Evolutionary conservation across 2,113 vertebrate species (phyloP).

Genomic region (Oryzias javanicus): DNA sequence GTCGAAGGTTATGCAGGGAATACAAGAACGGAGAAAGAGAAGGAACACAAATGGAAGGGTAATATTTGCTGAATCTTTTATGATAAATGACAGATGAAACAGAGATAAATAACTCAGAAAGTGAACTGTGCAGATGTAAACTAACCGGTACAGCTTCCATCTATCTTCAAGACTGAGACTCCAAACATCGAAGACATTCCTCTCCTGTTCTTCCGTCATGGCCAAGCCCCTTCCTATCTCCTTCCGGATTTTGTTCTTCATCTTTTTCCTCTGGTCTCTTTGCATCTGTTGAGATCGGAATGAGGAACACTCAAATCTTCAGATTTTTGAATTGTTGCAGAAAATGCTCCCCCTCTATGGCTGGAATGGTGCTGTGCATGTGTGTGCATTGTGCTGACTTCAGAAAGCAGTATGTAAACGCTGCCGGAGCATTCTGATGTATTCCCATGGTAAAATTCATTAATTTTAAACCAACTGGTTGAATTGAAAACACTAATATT

Average conservation of each 20-base stretch:
- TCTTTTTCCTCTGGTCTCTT: conserved; percentile 78
- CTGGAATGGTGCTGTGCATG: not conserved
- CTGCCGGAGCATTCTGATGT: not conserved
- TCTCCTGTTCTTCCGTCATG: conserved; percentile 82
- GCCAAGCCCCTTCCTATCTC: conserved; percentile 77
- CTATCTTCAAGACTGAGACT: conserved; percentile 76
- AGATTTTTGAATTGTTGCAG: not conserved
- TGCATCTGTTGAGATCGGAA: conserved; percentile 71
- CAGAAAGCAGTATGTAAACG: too few species aligned
- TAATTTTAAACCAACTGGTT: not conserved
- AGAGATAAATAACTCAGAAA: not conserved
- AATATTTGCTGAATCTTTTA: not conserved
- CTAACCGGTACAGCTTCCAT: conserved; percentile 92
- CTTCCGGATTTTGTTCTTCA: conserved; percentile 73
- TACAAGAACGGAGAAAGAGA: not conserved
- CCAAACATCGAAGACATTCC: conserved; percentile 79
- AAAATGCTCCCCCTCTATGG: not conserved
- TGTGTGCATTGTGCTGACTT: not conserved
- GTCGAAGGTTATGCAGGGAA: conserved; percentile 14
- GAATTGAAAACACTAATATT: not conserved
- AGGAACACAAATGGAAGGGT: not conserved
- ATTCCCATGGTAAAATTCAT: not conserved
- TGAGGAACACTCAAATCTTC: not conserved
- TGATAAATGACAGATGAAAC: not conserved
- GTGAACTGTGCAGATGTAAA: conserved; percentile 1